A percentile compares a stretch with the other conserved stretches of the same genome.
phyloP scores from a whole-genome alignment of 2,113 vertebrate genomes.

The Nanorana parkeri region DNA sequence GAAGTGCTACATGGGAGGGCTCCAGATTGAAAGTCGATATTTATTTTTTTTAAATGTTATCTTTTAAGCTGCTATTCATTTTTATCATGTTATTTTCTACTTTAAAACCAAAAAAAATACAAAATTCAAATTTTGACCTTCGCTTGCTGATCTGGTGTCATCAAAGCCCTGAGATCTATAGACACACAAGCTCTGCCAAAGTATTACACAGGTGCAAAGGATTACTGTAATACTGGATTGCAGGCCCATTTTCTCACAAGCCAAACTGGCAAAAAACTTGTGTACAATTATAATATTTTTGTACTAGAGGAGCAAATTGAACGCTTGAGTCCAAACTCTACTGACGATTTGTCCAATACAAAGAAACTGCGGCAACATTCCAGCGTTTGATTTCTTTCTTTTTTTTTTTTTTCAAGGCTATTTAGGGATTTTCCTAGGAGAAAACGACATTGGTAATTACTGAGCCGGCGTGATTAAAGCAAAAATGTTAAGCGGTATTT shows the following conservation, averaged over 20 bases:
- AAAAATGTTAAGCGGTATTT: constrained; percentile 42
- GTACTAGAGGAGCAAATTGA: not conserved
- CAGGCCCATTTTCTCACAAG: not conserved
- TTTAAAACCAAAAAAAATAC: too few relatives aligned
- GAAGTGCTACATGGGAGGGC: too few relatives aligned
- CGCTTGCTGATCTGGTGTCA: too few relatives aligned
- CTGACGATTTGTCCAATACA: constrained; percentile 13
- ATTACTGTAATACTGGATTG: too few relatives aligned
- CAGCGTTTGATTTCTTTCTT: not conserved
- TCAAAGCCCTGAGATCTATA: too few relatives aligned
- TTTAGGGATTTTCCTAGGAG: constrained; percentile 30
- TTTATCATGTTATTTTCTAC: too few relatives aligned
- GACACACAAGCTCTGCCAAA: too few relatives aligned
- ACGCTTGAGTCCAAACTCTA: not conserved
- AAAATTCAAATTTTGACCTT: too few relatives aligned
- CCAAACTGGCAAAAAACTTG: not conserved
- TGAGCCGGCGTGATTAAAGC: constrained; percentile 21
- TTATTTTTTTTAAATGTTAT: too few relatives aligned
- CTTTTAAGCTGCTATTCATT: too few relatives aligned
- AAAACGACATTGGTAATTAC: constrained; percentile 38
- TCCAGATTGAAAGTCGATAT: too few relatives aligned
- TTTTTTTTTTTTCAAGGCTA: constrained; percentile 23
- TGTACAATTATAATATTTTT: not conserved
- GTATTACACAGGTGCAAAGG: too few relatives aligned
- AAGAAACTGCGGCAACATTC: constrained; percentile 11